Conservation (phyloP, 2,797 vertebrate genomes). For the Protosalanx chinensis region DNA sequence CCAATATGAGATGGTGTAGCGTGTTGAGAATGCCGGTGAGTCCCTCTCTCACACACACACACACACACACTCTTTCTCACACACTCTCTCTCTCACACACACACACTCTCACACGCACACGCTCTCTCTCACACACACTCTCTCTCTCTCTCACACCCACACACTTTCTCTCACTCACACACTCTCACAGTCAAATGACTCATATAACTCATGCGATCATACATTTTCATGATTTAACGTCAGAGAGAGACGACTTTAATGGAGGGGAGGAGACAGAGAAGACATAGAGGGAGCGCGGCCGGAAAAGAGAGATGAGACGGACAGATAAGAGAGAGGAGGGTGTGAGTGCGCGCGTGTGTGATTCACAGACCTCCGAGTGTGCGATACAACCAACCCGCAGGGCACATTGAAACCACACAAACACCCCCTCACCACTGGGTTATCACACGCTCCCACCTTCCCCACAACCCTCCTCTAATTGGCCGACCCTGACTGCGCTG, state of each 20-base stretch:
- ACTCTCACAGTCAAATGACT: background rate
- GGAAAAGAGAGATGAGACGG: background rate
- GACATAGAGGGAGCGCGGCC: background rate
- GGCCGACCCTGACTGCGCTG: conserved; percentile 29
- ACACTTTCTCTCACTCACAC: background rate
- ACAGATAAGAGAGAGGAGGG: background rate
- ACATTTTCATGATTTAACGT: background rate
- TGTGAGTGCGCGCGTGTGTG: conserved; percentile 7
- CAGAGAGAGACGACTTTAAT: background rate
- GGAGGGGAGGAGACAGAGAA: too few species aligned
- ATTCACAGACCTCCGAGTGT: conserved; percentile 14
- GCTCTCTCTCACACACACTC: background rate
- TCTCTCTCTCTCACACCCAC: background rate
- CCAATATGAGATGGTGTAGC: conserved; percentile 98
- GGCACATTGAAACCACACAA: conserved; percentile 5
- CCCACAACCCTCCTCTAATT: conserved; percentile 33
- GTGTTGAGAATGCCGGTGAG: conserved; percentile 11
- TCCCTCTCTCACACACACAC: conserved; percentile 7
- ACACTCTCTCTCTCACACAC: background rate
- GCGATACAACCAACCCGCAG: background rate
- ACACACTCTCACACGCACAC: conserved; percentile 5
- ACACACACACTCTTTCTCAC: conserved; percentile 1
- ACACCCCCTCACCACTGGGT: conserved; percentile 14
- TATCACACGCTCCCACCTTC: conserved; percentile 36
- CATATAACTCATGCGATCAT: background rate